A percentile compares a stretch with the other conserved stretches of the same genome.
Conservation (phyloP, 2,797 vertebrate genomes). For the Acropternis orthonyx region DNA sequence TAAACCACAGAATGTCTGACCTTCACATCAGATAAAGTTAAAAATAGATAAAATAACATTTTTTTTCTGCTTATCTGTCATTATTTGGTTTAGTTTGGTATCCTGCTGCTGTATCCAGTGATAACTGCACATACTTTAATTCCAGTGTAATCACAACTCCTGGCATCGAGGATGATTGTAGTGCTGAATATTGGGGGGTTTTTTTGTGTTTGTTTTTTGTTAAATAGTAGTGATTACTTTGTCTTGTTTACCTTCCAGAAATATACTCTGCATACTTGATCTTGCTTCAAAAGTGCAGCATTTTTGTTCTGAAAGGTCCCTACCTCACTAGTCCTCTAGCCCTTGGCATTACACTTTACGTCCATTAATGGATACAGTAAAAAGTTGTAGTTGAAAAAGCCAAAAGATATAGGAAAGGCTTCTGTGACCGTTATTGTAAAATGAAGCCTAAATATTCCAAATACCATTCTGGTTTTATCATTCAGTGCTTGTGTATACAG, state of each 20-base stretch:
- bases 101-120: not conserved
- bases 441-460: not conserved
- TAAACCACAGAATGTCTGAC: not conserved
- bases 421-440: not conserved
- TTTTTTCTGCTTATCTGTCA: not conserved
- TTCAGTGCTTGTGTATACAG: not conserved
- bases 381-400: not conserved
- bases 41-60: not conserved
- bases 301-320: not conserved
- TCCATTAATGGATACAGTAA: not conserved
- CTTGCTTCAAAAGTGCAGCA: not conserved
- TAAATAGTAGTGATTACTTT: not conserved
- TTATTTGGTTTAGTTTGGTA: not conserved
- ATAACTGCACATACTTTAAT: not conserved
- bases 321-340: not conserved
- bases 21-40: not conserved
- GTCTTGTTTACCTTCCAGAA: not conserved
- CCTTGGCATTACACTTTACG: not conserved
- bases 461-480: conserved; percentile 4
- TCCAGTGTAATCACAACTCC: not conserved
- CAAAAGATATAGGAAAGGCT: not conserved
- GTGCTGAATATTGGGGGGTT: not conserved
- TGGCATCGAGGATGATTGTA: not conserved
- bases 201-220: not conserved
- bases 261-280: not conserved